Evolutionary conservation across 2,797 vertebrate genomes (phyloP), one percentile per base, ranked within the genome.

Genomic region (Pristis pectinata): DNA sequence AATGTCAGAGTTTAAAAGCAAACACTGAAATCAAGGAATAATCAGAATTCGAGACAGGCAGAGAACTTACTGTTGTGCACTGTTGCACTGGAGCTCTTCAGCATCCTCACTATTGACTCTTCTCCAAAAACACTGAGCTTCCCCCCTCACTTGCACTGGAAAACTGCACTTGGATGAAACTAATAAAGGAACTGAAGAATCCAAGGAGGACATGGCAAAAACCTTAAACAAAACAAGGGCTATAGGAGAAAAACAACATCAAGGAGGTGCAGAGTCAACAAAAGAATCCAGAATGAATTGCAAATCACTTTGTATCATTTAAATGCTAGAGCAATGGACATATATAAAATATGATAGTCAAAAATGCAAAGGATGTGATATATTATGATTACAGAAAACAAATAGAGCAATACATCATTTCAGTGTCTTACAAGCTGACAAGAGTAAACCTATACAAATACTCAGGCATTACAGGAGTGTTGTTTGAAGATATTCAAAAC

Each of bases 111-210:
- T 76, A 5, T 44, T 44, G 67, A 49, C 53, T n/a, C 92, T 76
- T 34, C 41, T 94, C 27, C 13, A 44, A 76, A 94, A 76, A 15
- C 13, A 13, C 15, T 13, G 70, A 30, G 6, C 70, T 49, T 37
- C 41, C 13, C 64, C 92, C 34, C 30, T 95, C 0, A 0, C 27
- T 0, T 95, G 91, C 53, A 27, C 53, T 0, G 83, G 8, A 0
- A 89, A 0, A 93, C 95, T 95, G 83, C 82, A 79, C 94, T 10
- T n/a, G 93, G 95, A 95, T 94, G 95, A 77, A 22, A 37, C 0
- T 0, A 95, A 94, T 93, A 94, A 95, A 44, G 49, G 0, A 82
- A 95, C n/a, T 17, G 80, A 9, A 19, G 49, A 87, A 76, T 94
- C 24, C 0, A 0, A 10, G 0, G 95, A 10, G 0, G 95, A 77